Conservation (phyloP, 2,888 invertebrate species). For the Eucera pruinosa region DNA sequence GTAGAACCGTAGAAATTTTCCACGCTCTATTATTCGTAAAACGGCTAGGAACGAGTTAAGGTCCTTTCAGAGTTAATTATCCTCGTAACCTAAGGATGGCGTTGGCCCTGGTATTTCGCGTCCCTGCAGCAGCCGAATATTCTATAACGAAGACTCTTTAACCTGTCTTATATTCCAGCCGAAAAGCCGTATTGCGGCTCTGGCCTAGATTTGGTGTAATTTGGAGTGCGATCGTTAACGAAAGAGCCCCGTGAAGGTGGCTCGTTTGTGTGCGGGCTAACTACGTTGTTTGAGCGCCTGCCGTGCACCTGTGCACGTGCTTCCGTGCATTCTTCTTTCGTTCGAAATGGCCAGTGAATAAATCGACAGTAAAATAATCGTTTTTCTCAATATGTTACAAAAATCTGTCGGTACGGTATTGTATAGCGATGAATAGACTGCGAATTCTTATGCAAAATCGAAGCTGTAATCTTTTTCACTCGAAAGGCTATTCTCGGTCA, state of each 20-base stretch:
- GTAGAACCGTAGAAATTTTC: constrained; percentile 28
- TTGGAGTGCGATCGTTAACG: constrained; percentile 71
- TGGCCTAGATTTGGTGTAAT: constrained; percentile 70
- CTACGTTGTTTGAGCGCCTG: constrained; percentile 53
- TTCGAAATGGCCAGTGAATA: background rate
- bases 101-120: constrained; percentile 32
- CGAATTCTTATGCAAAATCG: no score
- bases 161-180: constrained; percentile 65
- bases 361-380: constrained; percentile 5
- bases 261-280: constrained; percentile 54
- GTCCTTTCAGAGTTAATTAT: constrained; percentile 59
- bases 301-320: constrained; percentile 26
- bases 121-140: constrained; percentile 42
- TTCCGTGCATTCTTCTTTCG: constrained; percentile 10
- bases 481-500: no score
- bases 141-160: constrained; percentile 60
- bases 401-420: background rate
- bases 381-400: background rate
- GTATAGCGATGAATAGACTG: no score
- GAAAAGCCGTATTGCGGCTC: constrained; percentile 70
- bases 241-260: constrained; percentile 62
- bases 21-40: constrained; percentile 40
- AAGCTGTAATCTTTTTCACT: no score
- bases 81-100: constrained; percentile 45
- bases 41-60: constrained; percentile 28